Evolutionary conservation across 2,797 vertebrate genomes (phyloP).

Genomic region (Podarcis siculus): DNA sequence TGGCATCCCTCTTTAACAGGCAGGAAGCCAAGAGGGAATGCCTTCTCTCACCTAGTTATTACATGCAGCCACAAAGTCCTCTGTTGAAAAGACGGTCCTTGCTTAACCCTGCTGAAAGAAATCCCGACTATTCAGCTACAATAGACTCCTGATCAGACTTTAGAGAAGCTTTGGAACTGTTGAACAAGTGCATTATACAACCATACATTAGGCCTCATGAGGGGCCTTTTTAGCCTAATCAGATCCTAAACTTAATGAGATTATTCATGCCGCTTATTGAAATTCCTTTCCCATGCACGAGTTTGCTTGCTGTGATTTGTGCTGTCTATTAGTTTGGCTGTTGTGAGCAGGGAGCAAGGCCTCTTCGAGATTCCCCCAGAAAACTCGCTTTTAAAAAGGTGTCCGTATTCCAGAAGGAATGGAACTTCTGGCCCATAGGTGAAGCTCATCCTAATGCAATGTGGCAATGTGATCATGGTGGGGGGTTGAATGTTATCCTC

Average conservation of each 20-base stretch:
- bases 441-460: neutral
- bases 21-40: neutral
- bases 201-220: slow-evolving; percentile 10
- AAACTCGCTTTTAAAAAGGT: neutral
- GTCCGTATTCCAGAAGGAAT: neutral
- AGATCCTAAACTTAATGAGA: slow-evolving; percentile 49
- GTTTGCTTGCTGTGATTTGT: slow-evolving; percentile 49
- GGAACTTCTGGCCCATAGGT: neutral
- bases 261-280: neutral
- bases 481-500: neutral
- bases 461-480: neutral
- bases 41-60: neutral
- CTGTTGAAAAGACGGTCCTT: neutral
- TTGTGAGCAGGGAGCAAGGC: neutral
- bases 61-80: neutral
- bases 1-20: slow-evolving; percentile 19
- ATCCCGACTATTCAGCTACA: neutral
- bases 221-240: slow-evolving; percentile 52
- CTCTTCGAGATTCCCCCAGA: neutral
- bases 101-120: neutral
- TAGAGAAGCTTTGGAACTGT: slow-evolving; percentile 27
- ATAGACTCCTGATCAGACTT: neutral
- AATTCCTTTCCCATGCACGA: slow-evolving; percentile 51
- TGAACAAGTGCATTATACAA: slow-evolving; percentile 22
- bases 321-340: slow-evolving; percentile 3